phyloP scores from a whole-genome alignment of 2,113 vertebrate species.

The Pampusana beccarii region DNA sequence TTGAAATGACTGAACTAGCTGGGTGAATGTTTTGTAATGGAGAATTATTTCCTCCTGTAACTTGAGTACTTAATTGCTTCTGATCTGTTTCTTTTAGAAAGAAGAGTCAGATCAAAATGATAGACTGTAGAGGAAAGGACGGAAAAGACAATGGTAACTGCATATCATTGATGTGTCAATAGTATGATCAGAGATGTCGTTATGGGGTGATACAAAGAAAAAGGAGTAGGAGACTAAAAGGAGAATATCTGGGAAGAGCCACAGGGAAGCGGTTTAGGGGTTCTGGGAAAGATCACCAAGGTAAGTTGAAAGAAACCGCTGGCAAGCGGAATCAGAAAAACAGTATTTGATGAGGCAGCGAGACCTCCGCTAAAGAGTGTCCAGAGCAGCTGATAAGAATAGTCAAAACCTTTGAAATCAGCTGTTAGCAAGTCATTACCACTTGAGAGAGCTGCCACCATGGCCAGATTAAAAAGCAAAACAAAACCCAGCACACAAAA shows the following conservation, averaged over 20 bases:
- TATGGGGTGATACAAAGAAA: not conserved
- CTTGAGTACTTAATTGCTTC: not conserved
- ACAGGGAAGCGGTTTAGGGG: fast-evolving
- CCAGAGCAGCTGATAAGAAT: not conserved
- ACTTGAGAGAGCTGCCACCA: not conserved
- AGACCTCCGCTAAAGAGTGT: not conserved
- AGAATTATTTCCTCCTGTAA: constrained; percentile 6
- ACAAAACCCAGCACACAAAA: not conserved
- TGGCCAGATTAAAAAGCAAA: not conserved
- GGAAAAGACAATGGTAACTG: not conserved
- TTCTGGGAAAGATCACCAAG: not conserved
- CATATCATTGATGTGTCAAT: not conserved
- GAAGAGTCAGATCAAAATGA: not conserved
- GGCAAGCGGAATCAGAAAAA: not conserved
- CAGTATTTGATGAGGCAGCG: not conserved
- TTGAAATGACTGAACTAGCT: not conserved
- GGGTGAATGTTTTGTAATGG: not conserved
- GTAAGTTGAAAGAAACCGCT: not conserved
- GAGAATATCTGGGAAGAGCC: not conserved
- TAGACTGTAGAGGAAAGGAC: not conserved
- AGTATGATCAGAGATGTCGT: not conserved
- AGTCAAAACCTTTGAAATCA: not conserved
- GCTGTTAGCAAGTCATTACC: not conserved
- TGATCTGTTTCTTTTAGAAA: not conserved
- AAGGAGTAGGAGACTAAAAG: not conserved